A percentile compares a stretch with the other conserved stretches of the same genome.
Conservation (phyloP, 2,797 vertebrate genomes). For the Esox masquinongy region DNA sequence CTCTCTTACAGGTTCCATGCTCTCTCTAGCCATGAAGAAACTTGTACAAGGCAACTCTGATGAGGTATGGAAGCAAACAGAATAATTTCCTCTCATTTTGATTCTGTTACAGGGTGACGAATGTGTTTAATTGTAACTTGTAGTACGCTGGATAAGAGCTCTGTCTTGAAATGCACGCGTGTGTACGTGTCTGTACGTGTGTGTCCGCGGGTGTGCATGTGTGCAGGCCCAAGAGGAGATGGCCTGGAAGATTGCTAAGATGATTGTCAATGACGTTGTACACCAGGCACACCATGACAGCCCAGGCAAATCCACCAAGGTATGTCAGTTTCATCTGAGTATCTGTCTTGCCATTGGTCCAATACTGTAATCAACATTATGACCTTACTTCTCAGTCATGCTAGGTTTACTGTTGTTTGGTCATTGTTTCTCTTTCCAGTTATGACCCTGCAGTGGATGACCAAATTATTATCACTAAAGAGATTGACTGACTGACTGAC, state of each 20-base stretch:
- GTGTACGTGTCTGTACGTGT: neutral
- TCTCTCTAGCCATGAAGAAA: conserved; percentile 99
- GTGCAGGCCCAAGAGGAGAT: conserved; percentile 95
- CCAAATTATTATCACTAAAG: conserved; percentile 45
- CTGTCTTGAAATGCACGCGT: neutral
- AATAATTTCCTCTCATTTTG: neutral
- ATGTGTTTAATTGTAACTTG: neutral
- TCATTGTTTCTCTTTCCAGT: conserved; percentile 51
- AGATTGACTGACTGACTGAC: conserved; percentile 4
- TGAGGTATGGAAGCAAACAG: conserved; percentile 77
- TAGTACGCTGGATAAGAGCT: too few species aligned
- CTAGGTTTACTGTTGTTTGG: conserved; percentile 1
- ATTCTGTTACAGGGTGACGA: neutral
- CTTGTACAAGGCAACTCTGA: conserved; percentile 98
- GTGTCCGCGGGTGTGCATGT: neutral
- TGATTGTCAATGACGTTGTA: conserved; percentile 98
- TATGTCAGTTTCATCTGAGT: conserved; percentile 46
- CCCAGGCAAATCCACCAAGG: conserved; percentile 83
- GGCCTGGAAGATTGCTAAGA: conserved; percentile 99
- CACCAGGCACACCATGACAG: conserved; percentile 88
- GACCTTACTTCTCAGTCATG: neutral
- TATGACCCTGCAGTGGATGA: conserved; percentile 69
- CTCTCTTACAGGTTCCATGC: conserved; percentile 87
- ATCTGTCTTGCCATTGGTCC: neutral
- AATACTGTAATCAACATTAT: neutral